These are phyloP conservation scores for Catocala fraxini DNA, from an alignment of 2,888 invertebrate species.

Conservation along the genomic window DNA sequence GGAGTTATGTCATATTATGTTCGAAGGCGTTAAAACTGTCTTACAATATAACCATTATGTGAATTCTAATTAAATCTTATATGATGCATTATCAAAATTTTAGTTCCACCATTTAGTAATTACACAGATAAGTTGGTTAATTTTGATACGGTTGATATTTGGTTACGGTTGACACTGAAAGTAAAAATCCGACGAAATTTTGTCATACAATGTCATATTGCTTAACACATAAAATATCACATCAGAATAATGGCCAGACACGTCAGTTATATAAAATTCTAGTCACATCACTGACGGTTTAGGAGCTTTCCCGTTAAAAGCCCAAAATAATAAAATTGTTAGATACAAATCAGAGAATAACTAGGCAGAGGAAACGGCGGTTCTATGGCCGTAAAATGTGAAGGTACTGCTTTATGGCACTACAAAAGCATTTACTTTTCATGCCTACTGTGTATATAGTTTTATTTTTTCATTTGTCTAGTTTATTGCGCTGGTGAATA, in stretches of 20 bases:
- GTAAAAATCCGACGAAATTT: too few relatives aligned
- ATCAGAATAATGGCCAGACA: background rate
- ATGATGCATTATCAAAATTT: too few relatives aligned
- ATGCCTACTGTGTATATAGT: constrained; percentile 24
- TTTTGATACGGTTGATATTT: too few relatives aligned
- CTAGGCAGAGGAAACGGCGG: constrained; percentile 31
- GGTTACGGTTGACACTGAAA: too few relatives aligned
- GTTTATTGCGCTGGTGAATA: constrained; percentile 13
- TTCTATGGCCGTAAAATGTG: constrained; percentile 32
- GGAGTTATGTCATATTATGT: too few relatives aligned
- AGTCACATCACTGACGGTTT: constrained; percentile 3
- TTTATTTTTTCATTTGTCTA: constrained; percentile 25
- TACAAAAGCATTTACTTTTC: constrained; percentile 32
- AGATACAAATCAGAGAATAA: constrained; percentile 39
- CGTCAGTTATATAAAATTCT: background rate
- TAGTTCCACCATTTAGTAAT: too few relatives aligned
- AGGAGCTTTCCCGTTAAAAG: constrained; percentile 4
- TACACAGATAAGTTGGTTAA: too few relatives aligned
- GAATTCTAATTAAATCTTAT: too few relatives aligned
- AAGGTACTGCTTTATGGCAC: constrained; percentile 34
- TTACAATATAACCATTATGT: too few relatives aligned
- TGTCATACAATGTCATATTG: background rate
- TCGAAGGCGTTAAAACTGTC: too few relatives aligned
- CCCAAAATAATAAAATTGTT: constrained; percentile 19
- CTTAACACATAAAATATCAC: background rate